Percentiles rank a stretch among this genome's conserved stretches.
Evolutionary conservation across 2,888 invertebrate species (phyloP).

Genomic region (Quadriops clusia): DNA sequence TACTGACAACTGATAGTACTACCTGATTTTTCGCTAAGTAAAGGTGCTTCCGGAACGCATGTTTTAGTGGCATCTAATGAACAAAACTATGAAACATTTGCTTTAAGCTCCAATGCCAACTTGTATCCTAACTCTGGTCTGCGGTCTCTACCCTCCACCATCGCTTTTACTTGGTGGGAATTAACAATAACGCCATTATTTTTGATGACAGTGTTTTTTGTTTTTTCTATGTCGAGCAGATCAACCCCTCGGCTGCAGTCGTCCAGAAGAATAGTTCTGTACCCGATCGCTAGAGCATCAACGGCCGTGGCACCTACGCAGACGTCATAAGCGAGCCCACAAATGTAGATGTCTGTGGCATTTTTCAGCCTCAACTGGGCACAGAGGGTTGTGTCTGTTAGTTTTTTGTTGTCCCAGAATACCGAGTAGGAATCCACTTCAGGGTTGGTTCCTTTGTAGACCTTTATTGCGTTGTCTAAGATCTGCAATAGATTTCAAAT

Average conservation of each 20-base stretch:
- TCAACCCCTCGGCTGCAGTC: constrained; percentile 87
- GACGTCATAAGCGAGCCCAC: constrained; percentile 90
- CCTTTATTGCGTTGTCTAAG: constrained; percentile 61
- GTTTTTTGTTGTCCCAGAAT: constrained; percentile 94
- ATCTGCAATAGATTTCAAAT: constrained; percentile 50
- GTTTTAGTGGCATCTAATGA: too few relatives aligned
- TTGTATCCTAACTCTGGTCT: constrained; percentile 82
- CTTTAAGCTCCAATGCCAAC: constrained; percentile 69
- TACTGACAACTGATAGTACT: too few relatives aligned
- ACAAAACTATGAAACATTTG: constrained; percentile 17
- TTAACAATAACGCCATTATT: constrained; percentile 73
- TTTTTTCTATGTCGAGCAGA: constrained; percentile 70
- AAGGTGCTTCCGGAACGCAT: too few relatives aligned
- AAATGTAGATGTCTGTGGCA: constrained; percentile 86
- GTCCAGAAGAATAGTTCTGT: constrained; percentile 77
- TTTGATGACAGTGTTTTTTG: constrained; percentile 60
- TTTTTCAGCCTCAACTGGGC: constrained; percentile 66
- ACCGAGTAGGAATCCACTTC: constrained; percentile 96
- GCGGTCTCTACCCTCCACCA: constrained; percentile 81
- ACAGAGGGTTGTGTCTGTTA: constrained; percentile 74
- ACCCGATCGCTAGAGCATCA: constrained; percentile 83
- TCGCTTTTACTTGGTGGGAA: constrained; percentile 67
- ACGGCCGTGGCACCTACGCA: constrained; percentile 88
- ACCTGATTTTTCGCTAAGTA: too few relatives aligned
- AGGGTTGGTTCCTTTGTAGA: constrained; percentile 86